Evolutionary conservation across 2,888 invertebrate species (phyloP).

Genomic region (Heteropelma amictum): DNA sequence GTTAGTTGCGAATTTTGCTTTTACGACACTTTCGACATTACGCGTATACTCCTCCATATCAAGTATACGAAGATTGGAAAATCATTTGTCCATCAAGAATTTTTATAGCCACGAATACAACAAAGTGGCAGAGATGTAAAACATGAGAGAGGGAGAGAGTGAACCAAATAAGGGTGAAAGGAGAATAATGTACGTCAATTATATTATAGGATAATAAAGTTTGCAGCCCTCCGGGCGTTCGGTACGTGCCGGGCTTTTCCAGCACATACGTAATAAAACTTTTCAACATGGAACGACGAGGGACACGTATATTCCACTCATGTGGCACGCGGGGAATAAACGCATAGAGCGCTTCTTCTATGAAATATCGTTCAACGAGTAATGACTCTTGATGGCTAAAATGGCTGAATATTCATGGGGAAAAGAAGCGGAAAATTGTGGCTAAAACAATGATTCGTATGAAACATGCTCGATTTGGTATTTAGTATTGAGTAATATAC

Average conservation of each 20-base stretch:
- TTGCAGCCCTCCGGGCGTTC: constrained; percentile 17
- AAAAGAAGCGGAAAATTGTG: too few relatives aligned
- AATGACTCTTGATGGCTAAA: too few relatives aligned
- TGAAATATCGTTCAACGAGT: too few relatives aligned
- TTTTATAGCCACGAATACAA: constrained; percentile 17
- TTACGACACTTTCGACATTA: not conserved
- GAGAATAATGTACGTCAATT: constrained; percentile 43
- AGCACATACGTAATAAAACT: too few relatives aligned
- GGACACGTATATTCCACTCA: too few relatives aligned
- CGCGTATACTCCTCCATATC: not conserved
- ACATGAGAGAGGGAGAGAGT: not conserved
- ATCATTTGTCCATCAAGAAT: constrained; percentile 20
- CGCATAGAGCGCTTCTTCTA: too few relatives aligned
- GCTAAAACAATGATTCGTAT: too few relatives aligned
- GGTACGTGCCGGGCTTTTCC: constrained; percentile 12
- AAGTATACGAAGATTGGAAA: not conserved
- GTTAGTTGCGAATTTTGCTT: not conserved
- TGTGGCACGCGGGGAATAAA: too few relatives aligned
- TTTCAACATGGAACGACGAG: too few relatives aligned
- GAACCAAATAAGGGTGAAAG: constrained; percentile 35
- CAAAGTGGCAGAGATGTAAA: not conserved
- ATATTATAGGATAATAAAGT: constrained; percentile 7
- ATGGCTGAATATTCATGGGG: too few relatives aligned
- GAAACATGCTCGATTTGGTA: too few relatives aligned
- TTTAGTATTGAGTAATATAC: too few relatives aligned